Conservation (phyloP, 2,113 vertebrate genomes). For the Esox niger region DNA sequence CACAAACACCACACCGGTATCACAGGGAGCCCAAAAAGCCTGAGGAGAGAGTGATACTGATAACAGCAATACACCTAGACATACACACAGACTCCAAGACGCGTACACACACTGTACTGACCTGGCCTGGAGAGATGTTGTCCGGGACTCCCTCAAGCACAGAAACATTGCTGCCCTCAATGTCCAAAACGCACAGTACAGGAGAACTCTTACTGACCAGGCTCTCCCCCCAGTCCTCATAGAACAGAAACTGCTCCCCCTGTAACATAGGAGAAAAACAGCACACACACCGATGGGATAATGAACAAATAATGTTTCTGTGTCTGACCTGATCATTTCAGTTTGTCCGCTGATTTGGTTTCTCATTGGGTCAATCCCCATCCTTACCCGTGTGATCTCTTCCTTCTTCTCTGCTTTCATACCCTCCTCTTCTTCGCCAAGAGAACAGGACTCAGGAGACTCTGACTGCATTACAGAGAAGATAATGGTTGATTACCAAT, state of each 20-base stretch:
- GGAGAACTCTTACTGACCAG: conserved; percentile 79
- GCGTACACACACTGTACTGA: conserved; percentile 46
- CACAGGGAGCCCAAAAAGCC: conserved; percentile 93
- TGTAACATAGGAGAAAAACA: conserved; percentile 48
- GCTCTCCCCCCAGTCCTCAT: conserved; percentile 89
- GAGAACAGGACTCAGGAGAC: conserved; percentile 58
- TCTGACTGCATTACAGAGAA: conserved; percentile 50
- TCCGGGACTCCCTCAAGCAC: conserved; percentile 86
- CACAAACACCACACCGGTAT: conserved; percentile 85
- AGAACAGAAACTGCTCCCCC: conserved; percentile 84
- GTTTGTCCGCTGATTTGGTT: too few species aligned
- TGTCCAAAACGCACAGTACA: conserved; percentile 84
- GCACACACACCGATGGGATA: conserved; percentile 18
- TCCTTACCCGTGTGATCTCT: conserved; percentile 62
- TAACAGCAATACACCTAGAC: background rate
- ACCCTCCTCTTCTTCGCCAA: conserved; percentile 68
- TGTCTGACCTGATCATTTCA: too few species aligned
- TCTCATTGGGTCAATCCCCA: too few species aligned
- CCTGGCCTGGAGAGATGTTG: conserved; percentile 90
- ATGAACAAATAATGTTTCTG: background rate
- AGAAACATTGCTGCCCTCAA: conserved; percentile 81
- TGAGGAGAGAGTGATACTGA: conserved; percentile 45
- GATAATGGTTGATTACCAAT: too few species aligned
- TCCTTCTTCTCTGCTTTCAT: conserved; percentile 66
- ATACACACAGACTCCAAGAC: background rate